phyloP scores from a whole-genome alignment of 2,797 vertebrate genomes.

The Syngnathus acus region DNA sequence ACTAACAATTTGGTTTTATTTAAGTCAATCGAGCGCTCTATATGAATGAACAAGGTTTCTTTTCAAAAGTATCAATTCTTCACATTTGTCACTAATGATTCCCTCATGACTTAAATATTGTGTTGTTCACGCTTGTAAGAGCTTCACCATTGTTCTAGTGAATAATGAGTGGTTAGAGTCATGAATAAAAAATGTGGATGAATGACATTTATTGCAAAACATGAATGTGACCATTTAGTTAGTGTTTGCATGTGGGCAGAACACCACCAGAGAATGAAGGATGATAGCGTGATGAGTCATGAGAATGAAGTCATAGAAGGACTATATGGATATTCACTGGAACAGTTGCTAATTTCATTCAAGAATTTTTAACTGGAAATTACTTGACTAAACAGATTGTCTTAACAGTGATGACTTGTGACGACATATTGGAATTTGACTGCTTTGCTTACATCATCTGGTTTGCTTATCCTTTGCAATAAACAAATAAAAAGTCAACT shows the following conservation, averaged over 20 bases:
- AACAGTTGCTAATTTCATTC: background rate
- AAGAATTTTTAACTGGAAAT: no score
- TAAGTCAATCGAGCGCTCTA: background rate
- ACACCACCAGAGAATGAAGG: constrained; percentile 21
- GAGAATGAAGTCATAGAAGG: constrained; percentile 13
- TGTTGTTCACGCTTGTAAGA: constrained; percentile 16
- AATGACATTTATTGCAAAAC: constrained; percentile 26
- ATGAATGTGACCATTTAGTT: constrained; percentile 46
- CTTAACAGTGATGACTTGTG: background rate
- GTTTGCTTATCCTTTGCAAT: background rate
- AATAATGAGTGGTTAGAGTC: constrained; percentile 21
- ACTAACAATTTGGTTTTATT: background rate
- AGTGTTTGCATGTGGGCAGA: constrained; percentile 31
- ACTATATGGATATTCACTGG: background rate
- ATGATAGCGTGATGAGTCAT: constrained; percentile 19
- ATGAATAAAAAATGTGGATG: constrained; percentile 53
- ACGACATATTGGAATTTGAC: background rate
- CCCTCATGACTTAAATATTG: constrained; percentile 16
- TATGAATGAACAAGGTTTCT: constrained; percentile 37
- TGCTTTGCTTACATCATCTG: background rate
- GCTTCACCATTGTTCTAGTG: constrained; percentile 25
- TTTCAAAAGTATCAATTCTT: background rate
- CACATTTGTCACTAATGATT: constrained; percentile 32
- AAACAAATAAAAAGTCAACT: background rate
- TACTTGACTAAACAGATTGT: background rate